phyloP scores from a whole-genome alignment of 2,888 invertebrate species.

The Lycophotia porphyrea region DNA sequence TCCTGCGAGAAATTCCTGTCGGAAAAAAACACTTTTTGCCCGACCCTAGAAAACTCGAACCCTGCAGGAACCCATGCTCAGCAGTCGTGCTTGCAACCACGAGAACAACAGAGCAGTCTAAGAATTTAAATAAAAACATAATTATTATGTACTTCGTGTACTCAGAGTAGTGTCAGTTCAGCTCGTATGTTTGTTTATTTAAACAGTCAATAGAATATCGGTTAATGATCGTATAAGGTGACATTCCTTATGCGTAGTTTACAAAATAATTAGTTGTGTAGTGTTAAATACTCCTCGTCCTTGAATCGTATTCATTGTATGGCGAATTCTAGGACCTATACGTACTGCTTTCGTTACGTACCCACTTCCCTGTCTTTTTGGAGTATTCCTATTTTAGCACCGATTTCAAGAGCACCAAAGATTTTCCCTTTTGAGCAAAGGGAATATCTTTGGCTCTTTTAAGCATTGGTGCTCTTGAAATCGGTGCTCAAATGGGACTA shows the following conservation, averaged over 20 bases:
- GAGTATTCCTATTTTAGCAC: too few relatives aligned
- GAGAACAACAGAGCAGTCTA: background rate
- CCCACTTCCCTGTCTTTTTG: too few relatives aligned
- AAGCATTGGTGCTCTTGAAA: too few relatives aligned
- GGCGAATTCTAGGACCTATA: background rate
- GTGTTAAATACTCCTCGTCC: background rate
- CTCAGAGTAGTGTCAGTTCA: slow-evolving; percentile 8
- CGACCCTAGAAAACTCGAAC: background rate
- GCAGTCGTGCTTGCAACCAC: background rate
- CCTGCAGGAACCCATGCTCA: background rate
- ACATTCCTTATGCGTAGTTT: slow-evolving; percentile 37
- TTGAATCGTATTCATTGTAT: background rate
- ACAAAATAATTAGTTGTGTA: slow-evolving; percentile 15
- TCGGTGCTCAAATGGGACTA: too few relatives aligned
- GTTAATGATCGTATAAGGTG: slow-evolving; percentile 18
- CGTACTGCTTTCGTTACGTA: background rate
- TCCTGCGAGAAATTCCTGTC: background rate
- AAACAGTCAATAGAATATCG: slow-evolving; percentile 30
- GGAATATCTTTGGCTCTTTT: too few relatives aligned
- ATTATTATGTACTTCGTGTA: slow-evolving; percentile 46
- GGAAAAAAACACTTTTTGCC: background rate
- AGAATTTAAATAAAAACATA: slow-evolving; percentile 32
- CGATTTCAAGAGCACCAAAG: too few relatives aligned
- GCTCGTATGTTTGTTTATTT: slow-evolving; percentile 21
- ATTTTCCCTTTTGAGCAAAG: too few relatives aligned